phyloP scores from a whole-genome alignment of 2,797 vertebrate species.

The Thunnus albacares region DNA sequence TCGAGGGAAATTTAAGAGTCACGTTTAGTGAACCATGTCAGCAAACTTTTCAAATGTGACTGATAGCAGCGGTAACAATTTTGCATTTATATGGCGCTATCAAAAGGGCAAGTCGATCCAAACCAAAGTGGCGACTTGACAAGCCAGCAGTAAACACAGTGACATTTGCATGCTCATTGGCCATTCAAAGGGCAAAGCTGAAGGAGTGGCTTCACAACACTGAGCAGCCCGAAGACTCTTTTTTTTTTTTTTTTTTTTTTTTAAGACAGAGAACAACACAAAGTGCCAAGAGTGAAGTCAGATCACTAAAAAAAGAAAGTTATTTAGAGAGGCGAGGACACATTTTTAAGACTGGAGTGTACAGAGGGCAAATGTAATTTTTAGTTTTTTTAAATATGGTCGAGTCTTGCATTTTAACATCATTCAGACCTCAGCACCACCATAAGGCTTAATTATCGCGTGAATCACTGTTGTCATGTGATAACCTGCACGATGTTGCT shows the following conservation, averaged over 20 bases:
- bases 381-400: background rate
- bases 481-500: background rate
- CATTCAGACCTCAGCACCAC: background rate
- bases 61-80: conserved; percentile 55
- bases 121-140: conserved; percentile 61
- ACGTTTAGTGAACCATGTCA: conserved; percentile 5
- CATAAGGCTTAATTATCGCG: background rate
- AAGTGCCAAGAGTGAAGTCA: background rate
- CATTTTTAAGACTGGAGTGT: background rate
- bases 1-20: no score
- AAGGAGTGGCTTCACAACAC: conserved; percentile 45
- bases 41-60: conserved; percentile 55
- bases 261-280: background rate
- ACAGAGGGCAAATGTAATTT: background rate
- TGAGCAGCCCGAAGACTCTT: background rate
- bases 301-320: background rate
- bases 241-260: background rate
- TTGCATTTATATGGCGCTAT: conserved; percentile 75
- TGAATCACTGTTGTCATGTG: background rate
- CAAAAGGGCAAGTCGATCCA: conserved; percentile 59
- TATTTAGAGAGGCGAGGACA: background rate
- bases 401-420: background rate
- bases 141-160: conserved; percentile 62
- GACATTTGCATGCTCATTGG: conserved; percentile 81
- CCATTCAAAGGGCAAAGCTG: conserved; percentile 77